Percentiles rank a stretch among this genome's conserved stretches.
phyloP scores from a whole-genome alignment of 2,797 vertebrate genomes.

The Limosa lapponica region DNA sequence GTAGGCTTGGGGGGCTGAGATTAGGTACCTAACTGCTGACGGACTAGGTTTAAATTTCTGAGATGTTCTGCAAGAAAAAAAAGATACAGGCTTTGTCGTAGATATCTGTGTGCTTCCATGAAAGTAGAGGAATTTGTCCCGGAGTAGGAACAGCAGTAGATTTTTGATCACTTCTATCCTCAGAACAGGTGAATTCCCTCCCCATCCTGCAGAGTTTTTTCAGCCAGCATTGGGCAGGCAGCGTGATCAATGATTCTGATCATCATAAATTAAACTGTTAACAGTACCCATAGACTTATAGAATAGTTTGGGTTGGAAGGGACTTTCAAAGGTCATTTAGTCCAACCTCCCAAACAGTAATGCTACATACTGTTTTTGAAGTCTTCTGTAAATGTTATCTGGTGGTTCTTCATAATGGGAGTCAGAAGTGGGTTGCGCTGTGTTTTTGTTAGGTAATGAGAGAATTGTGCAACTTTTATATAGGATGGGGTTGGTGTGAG shows the following conservation, averaged over 20 bases:
- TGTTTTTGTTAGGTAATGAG: not conserved
- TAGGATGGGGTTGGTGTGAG: not conserved
- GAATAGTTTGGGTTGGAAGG: not conserved
- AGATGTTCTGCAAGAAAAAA: not conserved
- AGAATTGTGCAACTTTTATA: not conserved
- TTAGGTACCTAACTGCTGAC: not conserved
- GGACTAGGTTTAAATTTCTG: not conserved
- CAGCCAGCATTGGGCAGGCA: not conserved
- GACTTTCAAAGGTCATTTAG: not conserved
- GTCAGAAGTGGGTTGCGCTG: not conserved
- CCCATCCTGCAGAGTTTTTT: not conserved
- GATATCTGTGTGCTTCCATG: not conserved
- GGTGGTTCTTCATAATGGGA: not conserved
- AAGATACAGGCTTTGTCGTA: not conserved
- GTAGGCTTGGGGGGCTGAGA: not conserved
- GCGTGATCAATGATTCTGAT: not conserved
- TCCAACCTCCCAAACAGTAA: not conserved
- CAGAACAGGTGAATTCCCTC: not conserved
- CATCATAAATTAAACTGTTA: not conserved
- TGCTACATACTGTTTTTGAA: not conserved
- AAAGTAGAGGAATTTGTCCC: not conserved
- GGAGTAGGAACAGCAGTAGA: not conserved
- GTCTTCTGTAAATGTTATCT: not conserved
- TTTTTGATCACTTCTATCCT: fast-evolving
- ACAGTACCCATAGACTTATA: not conserved